Conservation (phyloP, 2,888 invertebrate genomes). For the Noctua comes region DNA sequence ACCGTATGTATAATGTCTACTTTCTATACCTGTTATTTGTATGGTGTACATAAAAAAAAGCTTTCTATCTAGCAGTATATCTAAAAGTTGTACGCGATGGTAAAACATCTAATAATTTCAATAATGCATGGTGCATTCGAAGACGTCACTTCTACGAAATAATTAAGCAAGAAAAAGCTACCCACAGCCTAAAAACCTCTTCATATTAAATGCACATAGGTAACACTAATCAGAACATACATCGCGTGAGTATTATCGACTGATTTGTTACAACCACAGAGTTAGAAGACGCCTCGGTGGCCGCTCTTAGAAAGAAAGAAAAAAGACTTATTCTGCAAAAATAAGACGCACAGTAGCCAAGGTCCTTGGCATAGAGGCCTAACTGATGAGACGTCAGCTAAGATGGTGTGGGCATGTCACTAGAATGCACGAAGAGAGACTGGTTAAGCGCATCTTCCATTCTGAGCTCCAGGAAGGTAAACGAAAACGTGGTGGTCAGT, state of each 20-base stretch:
- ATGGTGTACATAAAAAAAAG: background rate
- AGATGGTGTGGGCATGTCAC: too few relatives aligned
- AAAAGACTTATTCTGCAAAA: background rate
- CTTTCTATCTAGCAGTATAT: background rate
- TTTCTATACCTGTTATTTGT: background rate
- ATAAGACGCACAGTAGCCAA: background rate
- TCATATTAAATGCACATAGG: slow-evolving; percentile 33
- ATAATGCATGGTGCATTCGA: background rate
- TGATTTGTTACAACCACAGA: slow-evolving; percentile 18
- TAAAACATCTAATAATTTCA: background rate
- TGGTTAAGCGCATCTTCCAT: too few relatives aligned
- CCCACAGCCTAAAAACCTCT: background rate
- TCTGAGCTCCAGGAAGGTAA: too few relatives aligned
- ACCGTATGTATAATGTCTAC: background rate
- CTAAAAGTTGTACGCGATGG: background rate
- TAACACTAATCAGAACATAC: slow-evolving; percentile 30
- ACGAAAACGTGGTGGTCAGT: too few relatives aligned
- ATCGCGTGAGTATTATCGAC: slow-evolving; percentile 45
- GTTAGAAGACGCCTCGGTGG: background rate
- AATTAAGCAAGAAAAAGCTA: background rate
- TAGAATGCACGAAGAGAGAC: too few relatives aligned
- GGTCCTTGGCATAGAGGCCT: too few relatives aligned
- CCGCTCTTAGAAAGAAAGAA: background rate
- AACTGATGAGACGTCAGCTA: too few relatives aligned
- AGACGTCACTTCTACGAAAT: background rate